Conservation (phyloP, 2,888 invertebrate genomes). For the Morinoia aosen region DNA sequence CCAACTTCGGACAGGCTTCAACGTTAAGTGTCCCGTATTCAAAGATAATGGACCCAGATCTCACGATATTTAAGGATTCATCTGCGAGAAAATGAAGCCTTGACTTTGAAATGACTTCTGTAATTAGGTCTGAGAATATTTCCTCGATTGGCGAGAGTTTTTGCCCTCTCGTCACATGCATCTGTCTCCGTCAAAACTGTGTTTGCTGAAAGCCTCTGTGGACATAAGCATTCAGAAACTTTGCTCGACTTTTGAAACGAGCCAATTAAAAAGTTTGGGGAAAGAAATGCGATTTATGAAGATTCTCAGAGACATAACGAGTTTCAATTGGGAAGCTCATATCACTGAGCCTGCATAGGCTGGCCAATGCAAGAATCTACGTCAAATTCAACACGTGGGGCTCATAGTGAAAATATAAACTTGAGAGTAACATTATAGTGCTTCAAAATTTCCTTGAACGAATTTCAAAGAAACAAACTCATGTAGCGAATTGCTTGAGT, state of each 20-base stretch:
- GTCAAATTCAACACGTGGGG: neutral
- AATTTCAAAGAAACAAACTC: neutral
- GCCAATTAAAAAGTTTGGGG: neutral
- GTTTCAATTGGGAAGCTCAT: neutral
- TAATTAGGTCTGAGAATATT: constrained; percentile 21
- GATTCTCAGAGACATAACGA: constrained; percentile 19
- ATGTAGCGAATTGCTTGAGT: too few relatives aligned
- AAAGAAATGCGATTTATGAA: neutral
- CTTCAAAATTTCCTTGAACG: neutral
- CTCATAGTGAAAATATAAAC: neutral
- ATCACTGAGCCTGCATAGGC: neutral
- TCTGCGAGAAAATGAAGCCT: neutral
- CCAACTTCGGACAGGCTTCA: neutral
- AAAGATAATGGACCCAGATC: neutral
- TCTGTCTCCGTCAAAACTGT: constrained; percentile 21
- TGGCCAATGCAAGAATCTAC: neutral
- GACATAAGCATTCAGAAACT: constrained; percentile 13
- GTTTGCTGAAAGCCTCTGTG: neutral
- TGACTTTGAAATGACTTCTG: constrained; percentile 1
- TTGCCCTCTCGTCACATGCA: neutral
- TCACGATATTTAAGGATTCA: neutral
- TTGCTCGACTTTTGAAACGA: neutral
- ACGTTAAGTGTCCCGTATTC: neutral
- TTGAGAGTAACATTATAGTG: neutral
- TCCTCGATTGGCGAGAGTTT: constrained; percentile 24